These are phyloP conservation scores for Hybos culiciformis DNA, from an alignment of 2,888 invertebrate species.

Conservation along the genomic window DNA sequence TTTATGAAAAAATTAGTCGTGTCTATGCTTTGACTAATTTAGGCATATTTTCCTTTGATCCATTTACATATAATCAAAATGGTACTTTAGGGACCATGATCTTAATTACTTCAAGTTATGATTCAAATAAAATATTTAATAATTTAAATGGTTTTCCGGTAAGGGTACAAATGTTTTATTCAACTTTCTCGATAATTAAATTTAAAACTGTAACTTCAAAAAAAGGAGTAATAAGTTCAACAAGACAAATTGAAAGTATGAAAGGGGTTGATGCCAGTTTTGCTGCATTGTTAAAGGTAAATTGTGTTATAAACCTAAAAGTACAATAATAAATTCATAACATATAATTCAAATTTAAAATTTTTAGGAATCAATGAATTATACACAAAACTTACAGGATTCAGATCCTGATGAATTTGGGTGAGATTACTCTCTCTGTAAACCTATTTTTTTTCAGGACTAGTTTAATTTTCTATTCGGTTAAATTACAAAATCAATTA, in stretches of 20 bases:
- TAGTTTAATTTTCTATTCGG: too few species aligned
- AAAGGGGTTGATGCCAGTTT: slow-evolving; percentile 27
- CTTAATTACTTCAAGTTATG: background rate
- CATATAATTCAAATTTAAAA: too few species aligned
- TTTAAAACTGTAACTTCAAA: too few species aligned
- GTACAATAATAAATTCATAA: too few species aligned
- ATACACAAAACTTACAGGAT: slow-evolving; percentile 20
- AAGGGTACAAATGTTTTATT: slow-evolving; percentile 27
- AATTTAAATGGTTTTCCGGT: slow-evolving; percentile 29
- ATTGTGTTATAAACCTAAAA: too few species aligned
- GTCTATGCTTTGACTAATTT: background rate
- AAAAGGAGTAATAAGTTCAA: slow-evolving; percentile 13
- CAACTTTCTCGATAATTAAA: slow-evolving; percentile 22
- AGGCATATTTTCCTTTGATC: background rate
- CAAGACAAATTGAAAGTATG: slow-evolving; percentile 13
- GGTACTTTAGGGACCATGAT: background rate
- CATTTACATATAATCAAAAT: too few species aligned
- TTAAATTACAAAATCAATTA: background rate
- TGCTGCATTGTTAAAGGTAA: slow-evolving; percentile 21
- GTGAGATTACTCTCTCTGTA: slow-evolving; percentile 17
- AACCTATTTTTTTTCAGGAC: background rate
- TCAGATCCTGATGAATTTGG: slow-evolving; percentile 28
- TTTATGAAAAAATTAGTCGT: background rate
- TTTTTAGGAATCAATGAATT: too few species aligned
- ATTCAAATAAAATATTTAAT: slow-evolving; percentile 15